Evolutionary conservation across 2,113 vertebrate species (phyloP), one percentile per base, ranked within the genome.

Genomic region (Phoenicopterus ruber): DNA sequence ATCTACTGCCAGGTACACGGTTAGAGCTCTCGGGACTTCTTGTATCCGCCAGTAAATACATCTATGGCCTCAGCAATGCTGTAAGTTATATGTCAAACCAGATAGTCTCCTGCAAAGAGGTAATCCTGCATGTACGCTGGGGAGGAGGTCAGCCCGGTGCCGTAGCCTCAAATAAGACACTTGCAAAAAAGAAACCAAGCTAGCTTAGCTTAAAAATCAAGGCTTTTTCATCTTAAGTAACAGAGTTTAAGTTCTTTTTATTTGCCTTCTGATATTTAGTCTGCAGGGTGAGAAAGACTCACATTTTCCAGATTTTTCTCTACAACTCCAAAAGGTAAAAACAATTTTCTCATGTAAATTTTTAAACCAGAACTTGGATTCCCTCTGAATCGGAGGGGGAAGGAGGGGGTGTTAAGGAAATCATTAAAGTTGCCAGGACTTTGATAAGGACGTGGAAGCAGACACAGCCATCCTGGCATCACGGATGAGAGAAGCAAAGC

Each of bases 61-160:
- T 25, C 59, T 26, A 2, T 24, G 46, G 17, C 42, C 77, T 86
- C 77, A 78, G 29, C 46, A 78, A 36, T 16, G n/a, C 24, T 58
- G 2, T 22, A 47, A 58, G 31, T 47, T 26, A 1, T 6, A 12
- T 12, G 26, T 36, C 31, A 88, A 86, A 67, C 17, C 31, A 59
- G 52, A 22, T 0, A 38, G 10, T 17, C 40, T 61, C 61, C n/a
- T 76, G 57, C 36, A 61, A 34, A 61, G 46, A 49, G 49, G 7
- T 2, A 42, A 73, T 42, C 61, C 38, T 61, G 26, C 1, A 2
- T 6, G 8, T 32, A 25, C 1, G 0, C 8, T n/a, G 40, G 34
- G 52, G 11, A 32, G 61, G 17, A 31, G 44, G 13, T 31, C 47
- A 81, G 42, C 9, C 36, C 9, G 26, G 18, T 65, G 67, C 50